These are phyloP conservation scores for Oncopodura yosiiana DNA, from an alignment of 1,140 invertebrate species.

Conservation along the genomic window DNA sequence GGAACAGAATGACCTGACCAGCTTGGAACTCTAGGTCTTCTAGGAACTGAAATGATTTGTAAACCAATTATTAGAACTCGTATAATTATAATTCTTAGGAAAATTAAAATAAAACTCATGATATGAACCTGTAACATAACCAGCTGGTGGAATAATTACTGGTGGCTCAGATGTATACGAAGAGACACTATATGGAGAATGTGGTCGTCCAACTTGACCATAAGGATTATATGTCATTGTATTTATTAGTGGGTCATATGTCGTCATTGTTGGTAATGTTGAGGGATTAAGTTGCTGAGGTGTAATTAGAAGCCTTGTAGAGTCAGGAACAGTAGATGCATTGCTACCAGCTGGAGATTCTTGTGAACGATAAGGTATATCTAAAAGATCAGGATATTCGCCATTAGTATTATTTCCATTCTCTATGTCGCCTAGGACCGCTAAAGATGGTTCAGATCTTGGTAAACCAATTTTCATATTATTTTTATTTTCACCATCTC, in stretches of 20 bases:
- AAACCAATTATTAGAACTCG: slow-evolving; percentile 38
- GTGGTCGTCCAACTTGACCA: slow-evolving; percentile 9
- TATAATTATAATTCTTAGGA: neutral
- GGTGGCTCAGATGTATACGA: slow-evolving; percentile 34
- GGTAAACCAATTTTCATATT: no score
- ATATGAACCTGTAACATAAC: slow-evolving; percentile 78
- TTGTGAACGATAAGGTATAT: slow-evolving; percentile 59
- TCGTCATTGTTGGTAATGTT: slow-evolving; percentile 3
- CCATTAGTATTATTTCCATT: slow-evolving; percentile 7
- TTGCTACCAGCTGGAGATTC: slow-evolving; percentile 58
- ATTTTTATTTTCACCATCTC: no score
- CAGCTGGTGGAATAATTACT: slow-evolving; percentile 44
- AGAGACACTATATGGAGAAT: slow-evolving; percentile 23
- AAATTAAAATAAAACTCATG: no score
- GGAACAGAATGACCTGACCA: slow-evolving; percentile 45
- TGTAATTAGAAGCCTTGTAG: slow-evolving; percentile 40
- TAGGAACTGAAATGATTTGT: no score
- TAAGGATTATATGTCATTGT: slow-evolving; percentile 40
- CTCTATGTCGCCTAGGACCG: no score
- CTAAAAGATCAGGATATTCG: slow-evolving; percentile 62
- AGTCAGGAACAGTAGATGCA: slow-evolving; percentile 64
- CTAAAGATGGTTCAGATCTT: no score
- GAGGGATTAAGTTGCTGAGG: slow-evolving; percentile 40
- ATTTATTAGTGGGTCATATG: slow-evolving; percentile 41
- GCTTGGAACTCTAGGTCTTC: slow-evolving; percentile 65